Evolutionary conservation across 2,888 invertebrate genomes (phyloP).

Genomic region (Oligia fasciuncula): DNA sequence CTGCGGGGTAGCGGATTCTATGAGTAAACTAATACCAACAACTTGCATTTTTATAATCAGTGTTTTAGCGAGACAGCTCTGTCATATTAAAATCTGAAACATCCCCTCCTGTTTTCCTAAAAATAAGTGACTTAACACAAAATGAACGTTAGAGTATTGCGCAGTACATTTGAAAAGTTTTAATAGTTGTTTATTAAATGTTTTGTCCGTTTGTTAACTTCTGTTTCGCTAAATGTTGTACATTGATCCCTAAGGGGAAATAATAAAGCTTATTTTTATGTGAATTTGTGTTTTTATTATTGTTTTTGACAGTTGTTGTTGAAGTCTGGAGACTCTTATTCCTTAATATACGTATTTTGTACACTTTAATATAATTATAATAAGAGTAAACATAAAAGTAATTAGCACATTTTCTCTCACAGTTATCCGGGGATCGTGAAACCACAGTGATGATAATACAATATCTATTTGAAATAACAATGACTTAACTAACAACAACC

Average conservation of each 20-base stretch:
- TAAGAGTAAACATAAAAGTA: not conserved
- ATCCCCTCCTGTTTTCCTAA: conserved; percentile 9
- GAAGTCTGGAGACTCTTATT: not conserved
- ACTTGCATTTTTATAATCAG: not conserved
- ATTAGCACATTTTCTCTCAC: not conserved
- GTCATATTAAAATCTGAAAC: conserved; percentile 15
- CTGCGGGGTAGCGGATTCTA: not conserved
- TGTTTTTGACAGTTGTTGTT: not conserved
- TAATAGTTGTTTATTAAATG: conserved; percentile 60
- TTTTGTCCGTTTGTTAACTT: conserved; percentile 50
- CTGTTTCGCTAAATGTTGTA: conserved; percentile 39
- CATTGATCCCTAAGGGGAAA: conserved; percentile 41
- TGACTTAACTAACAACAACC: not conserved
- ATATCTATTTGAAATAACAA: conserved; percentile 3
- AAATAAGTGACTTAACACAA: conserved; percentile 43
- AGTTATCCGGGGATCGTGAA: not conserved
- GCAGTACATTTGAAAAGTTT: conserved; percentile 54
- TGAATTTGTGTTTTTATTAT: conserved; percentile 9
- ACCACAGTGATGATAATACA: not conserved
- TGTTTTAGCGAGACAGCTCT: not conserved
- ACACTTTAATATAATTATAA: not conserved
- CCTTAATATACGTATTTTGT: not conserved
- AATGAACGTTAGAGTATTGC: conserved; percentile 43
- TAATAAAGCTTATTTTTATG: conserved; percentile 25
- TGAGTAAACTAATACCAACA: not conserved